phyloP scores from a whole-genome alignment of 2,113 vertebrate species.

The Pygoscelis antarcticus region DNA sequence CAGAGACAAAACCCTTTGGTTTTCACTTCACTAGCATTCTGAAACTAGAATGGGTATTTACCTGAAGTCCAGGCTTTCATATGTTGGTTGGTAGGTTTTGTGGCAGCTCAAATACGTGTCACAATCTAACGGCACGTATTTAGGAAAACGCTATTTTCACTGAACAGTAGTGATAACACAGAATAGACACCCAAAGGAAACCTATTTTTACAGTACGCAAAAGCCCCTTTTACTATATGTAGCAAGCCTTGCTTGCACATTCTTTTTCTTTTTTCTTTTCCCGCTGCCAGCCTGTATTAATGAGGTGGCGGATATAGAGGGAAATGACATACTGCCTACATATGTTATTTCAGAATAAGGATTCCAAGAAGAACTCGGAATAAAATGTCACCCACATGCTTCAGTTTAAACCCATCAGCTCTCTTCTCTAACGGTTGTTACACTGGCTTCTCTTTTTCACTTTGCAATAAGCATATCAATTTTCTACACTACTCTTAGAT shows the following conservation, averaged over 20 bases:
- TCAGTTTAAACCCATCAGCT: neutral
- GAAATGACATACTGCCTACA: conserved; percentile 44
- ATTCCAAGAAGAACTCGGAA: conserved; percentile 8
- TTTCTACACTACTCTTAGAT: neutral
- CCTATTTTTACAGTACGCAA: neutral
- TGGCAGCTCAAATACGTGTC: neutral
- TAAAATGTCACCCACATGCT: neutral
- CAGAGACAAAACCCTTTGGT: neutral
- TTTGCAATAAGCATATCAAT: neutral
- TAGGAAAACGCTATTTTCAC: neutral
- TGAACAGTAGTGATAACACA: neutral
- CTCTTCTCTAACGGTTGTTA: neutral
- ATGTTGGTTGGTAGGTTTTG: neutral
- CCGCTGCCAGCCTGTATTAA: conserved; percentile 39
- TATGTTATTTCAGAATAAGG: conserved; percentile 20
- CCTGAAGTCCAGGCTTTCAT: neutral
- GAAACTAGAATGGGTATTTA: neutral
- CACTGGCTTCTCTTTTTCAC: neutral
- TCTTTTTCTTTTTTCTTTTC: neutral
- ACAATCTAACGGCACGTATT: neutral
- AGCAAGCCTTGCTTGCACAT: neutral
- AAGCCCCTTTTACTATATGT: neutral
- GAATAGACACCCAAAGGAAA: neutral
- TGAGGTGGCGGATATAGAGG: conserved; percentile 1
- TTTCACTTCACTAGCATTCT: neutral